A percentile compares a stretch with the other conserved stretches of the same genome.
These are phyloP conservation scores for Xylocampa areola DNA, from an alignment of 2,888 invertebrate species.

Conservation along the genomic window DNA sequence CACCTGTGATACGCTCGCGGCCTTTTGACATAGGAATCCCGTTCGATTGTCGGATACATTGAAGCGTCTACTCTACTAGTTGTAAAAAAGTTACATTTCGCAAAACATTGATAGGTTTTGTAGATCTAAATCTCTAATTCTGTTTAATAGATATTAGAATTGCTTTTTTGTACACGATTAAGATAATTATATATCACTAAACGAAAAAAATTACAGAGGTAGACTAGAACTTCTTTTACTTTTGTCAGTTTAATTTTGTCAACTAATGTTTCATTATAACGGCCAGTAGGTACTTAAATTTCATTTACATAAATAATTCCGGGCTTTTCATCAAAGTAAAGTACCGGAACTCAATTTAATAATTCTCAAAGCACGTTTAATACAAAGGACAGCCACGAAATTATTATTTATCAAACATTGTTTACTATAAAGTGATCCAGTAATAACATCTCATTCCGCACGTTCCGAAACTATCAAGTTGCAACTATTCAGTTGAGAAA, in stretches of 20 bases:
- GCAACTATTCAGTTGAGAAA: conserved; percentile 62
- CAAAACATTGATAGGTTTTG: conserved; percentile 16
- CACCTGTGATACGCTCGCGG: conserved; percentile 45
- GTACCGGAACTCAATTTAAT: no score
- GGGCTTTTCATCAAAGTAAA: no score
- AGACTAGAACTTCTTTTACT: no score
- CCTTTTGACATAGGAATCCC: conserved; percentile 50
- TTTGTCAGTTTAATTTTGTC: no score
- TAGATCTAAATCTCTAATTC: no score
- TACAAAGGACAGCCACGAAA: conserved; percentile 11
- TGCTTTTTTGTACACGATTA: no score
- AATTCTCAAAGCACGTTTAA: conserved; percentile 15
- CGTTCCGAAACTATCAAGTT: conserved; percentile 57
- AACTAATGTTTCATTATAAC: no score
- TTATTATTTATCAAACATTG: conserved; percentile 30
- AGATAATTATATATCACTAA: no score
- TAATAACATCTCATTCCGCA: conserved; percentile 43
- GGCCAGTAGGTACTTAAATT: no score
- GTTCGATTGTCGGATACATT: conserved; percentile 38
- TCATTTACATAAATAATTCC: no score
- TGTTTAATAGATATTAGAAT: no score
- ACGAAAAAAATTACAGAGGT: no score
- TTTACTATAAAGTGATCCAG: conserved; percentile 41
- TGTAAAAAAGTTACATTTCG: conserved; percentile 31
- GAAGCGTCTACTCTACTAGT: conserved; percentile 22